Evolutionary conservation across 2,797 vertebrate species (phyloP), one percentile per base, ranked within the genome.

Genomic region (Falco columbarius): DNA sequence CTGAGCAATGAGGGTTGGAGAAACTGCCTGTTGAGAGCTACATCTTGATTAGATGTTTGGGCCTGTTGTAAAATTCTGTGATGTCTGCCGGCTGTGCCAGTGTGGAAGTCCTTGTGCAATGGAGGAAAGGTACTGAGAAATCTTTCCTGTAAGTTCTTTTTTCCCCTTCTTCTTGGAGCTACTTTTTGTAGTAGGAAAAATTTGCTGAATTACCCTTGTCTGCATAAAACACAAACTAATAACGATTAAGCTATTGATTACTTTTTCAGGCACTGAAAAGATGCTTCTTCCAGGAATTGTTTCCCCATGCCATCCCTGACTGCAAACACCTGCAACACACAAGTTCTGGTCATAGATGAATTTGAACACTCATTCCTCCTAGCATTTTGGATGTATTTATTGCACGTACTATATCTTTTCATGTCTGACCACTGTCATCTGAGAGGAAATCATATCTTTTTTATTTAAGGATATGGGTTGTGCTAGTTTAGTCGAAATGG

Each of bases 401-500:
- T 91, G 59, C 44, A 59, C 24, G 32, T 47, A 51, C 36, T 93
- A 52, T 14, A 63, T 94, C 76, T 96, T 82, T 91, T 89, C 44
- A 44, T 68, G 54, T 75, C 81, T 90, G 87, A 93, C 58, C 79
- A n/a, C 59, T 94, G 46, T 86, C 81, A 74, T 91, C 70, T 94
- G 80, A 85, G 72, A 89, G 40, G 71, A 92, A 95, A 77, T 66
- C 5, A 40, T 81, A 62, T 82, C 23, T 82, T 59, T 91, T 76
- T 58, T 90, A 81, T 81, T 90, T 81, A 74, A 94, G 58, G 30
- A 47, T 81, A 66, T 67, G 67, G 49, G 26, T 74, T 92, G 14
- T 67, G 29, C 44, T 77, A 59, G 34, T 82, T 88, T 46, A 20
- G 59, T 47, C 72, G 62, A 75, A 86, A 40, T 59, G 46, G 14